Evolutionary conservation across 2,888 invertebrate species (phyloP), one percentile per base, ranked within the genome.

Genomic region (Oscheius sp.): DNA sequence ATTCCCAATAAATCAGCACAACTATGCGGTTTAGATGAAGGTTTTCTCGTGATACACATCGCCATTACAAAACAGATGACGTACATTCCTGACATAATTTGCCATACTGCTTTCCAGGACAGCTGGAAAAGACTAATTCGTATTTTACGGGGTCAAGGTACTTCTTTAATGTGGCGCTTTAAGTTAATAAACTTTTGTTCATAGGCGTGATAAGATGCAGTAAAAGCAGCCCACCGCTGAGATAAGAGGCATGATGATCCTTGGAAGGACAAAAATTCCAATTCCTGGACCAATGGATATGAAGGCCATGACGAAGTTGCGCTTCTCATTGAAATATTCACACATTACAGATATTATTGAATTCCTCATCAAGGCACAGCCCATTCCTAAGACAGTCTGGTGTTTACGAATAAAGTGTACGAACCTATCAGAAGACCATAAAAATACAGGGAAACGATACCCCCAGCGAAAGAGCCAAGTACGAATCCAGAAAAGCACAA

Each of bases 291-390:
- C 82, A 27, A 82, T 79, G 9, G 76, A 75, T 35, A 82, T 80
- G n/a, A 76, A 78, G 0, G 77, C 72, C 69, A 80, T 77, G 1
- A 75, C 77, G 0, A 66, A 73, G 69, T 78, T 75, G 16, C 77
- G 56, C 18, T 74, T 70, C 58, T 77, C 74, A 27, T 72, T 72
- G 66, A 82, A 82, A 52, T 82, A 82, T 68, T 82, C 82, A 63
- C 82, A 82, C 70, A 80, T 80, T 41, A 82, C 78, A 0, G 79
- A 79, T 9, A 82, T 79, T 9, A 80, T 80, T 0, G 82, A 77
- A 45, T 78, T 80, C 35, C 82, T 72, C 79, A 82, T 80, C 46
- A 82, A 64, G 13, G 80, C 80, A 63, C 80, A 80, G 9, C 82
- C 82, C 13, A 80, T 61, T 53, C 82, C 82, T 79, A 45, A 61